Percentiles rank a stretch among this genome's conserved stretches.
Evolutionary conservation across 2,797 vertebrate species (phyloP).

Genomic region (Mareca strepera): DNA sequence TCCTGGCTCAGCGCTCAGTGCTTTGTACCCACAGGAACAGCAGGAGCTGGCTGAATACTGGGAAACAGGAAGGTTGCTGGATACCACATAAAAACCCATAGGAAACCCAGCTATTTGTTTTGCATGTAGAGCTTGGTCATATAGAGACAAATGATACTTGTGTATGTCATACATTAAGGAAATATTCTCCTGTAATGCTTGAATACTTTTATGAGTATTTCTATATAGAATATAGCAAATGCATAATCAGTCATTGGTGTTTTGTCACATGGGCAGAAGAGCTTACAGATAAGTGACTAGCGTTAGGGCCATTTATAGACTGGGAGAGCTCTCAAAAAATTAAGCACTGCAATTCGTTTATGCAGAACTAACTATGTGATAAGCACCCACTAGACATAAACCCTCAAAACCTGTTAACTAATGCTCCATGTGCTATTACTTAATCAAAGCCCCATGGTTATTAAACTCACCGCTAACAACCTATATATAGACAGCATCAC

Average conservation of each 20-base stretch:
- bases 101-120: neutral
- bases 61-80: neutral
- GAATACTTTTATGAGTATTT: neutral
- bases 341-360: neutral
- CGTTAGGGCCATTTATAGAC: neutral
- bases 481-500: rapidly evolving
- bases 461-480: neutral
- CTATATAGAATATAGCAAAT: rapidly evolving
- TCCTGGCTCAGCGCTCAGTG: neutral
- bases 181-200: rapidly evolving
- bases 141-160: neutral
- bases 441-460: rapidly evolving
- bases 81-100: rapidly evolving
- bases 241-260: rapidly evolving
- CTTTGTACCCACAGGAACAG: neutral
- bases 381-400: neutral
- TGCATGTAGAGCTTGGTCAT: neutral
- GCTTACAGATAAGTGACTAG: neutral
- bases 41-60: rapidly evolving
- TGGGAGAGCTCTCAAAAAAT: neutral
- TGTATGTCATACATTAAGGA: neutral
- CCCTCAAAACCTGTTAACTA: rapidly evolving
- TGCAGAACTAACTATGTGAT: neutral
- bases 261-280: neutral
- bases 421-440: rapidly evolving